Evolutionary conservation across 2,888 invertebrate genomes (phyloP), one percentile per base, ranked within the genome.

Genomic region (Bugula neritina): DNA sequence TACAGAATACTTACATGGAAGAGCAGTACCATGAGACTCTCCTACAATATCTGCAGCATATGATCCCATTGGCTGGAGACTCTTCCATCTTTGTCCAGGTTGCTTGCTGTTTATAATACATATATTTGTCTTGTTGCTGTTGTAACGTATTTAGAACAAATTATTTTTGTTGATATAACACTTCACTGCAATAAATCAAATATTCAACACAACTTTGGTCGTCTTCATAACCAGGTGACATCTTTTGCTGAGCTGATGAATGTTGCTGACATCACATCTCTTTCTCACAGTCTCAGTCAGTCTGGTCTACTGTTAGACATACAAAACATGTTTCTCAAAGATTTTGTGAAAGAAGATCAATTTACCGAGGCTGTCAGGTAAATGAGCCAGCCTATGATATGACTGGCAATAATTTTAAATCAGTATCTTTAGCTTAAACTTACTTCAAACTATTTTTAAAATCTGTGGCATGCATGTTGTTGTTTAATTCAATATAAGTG

Each of bases 1-100:
- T 80, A 35, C 71, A 73, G n/a, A 54, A 74, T 0, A 72, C 73
- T 0, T 82, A 82, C 75, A 76, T 76, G 69, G 58, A 75, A n/a
- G 69, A 77, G 25, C 82, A 82, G 74, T 74, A 75, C 58, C 82
- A 82, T 76, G 77, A 76, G 23, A 76, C 76, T 73, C 74, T 82
- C 10, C 63, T 74, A 0, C 74, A 77, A 23, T 80, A 80, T 74
- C 75, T 82, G 2, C 31, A 74, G 13, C 71, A 75, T n/a, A 75
- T 74, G 35, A n/a, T 70, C 3, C 63, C 29, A 31, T 10, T 10
- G 17, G 43, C 43, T 43, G 43, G 43, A 10, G 5, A 17, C 43
- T 43, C 43, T 43, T 43, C 43, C 17, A 5, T 43, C 43, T 43
- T 43, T 17, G 17, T 43, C 43, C 43, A 43, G 43, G 43, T 43